Evolutionary conservation across 2,888 invertebrate species (phyloP).

Genomic region (Argynnis bischoffii): DNA sequence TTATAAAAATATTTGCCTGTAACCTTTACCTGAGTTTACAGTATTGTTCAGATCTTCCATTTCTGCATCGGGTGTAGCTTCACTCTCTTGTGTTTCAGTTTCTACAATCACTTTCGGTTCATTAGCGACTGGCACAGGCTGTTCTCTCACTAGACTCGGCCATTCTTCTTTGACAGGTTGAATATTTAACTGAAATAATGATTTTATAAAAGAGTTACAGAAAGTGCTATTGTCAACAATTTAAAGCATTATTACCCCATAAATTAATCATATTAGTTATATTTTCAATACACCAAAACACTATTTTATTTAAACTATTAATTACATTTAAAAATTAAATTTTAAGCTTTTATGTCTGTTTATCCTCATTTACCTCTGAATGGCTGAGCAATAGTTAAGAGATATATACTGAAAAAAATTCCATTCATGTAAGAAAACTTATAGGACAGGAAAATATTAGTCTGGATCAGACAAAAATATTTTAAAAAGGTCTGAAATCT

Average conservation of each 20-base stretch:
- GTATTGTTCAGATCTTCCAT: conserved; percentile 40
- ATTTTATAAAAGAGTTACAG: conserved; percentile 1
- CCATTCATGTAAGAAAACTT: no score
- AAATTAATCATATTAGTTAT: not conserved
- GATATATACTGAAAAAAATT: no score
- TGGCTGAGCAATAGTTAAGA: no score
- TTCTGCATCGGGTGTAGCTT: conserved; percentile 36
- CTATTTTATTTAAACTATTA: not conserved
- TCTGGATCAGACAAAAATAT: no score
- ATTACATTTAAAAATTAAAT: no score
- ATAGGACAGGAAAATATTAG: no score
- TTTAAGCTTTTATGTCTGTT: no score
- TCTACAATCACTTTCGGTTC: conserved; percentile 52
- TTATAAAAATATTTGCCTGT: not conserved
- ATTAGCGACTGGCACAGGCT: conserved; percentile 40
- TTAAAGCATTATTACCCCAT: no score
- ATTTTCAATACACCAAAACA: not conserved
- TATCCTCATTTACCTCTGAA: no score
- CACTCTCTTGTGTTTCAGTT: not conserved
- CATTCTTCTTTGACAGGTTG: conserved; percentile 60
- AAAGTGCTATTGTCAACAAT: not conserved
- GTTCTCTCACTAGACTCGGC: conserved; percentile 57
- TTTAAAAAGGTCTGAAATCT: no score
- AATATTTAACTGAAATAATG: conserved; percentile 52
- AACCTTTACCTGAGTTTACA: conserved; percentile 37